Evolutionary conservation across 2,113 vertebrate genomes (phyloP).

Genomic region (Ammodytes dubius): DNA sequence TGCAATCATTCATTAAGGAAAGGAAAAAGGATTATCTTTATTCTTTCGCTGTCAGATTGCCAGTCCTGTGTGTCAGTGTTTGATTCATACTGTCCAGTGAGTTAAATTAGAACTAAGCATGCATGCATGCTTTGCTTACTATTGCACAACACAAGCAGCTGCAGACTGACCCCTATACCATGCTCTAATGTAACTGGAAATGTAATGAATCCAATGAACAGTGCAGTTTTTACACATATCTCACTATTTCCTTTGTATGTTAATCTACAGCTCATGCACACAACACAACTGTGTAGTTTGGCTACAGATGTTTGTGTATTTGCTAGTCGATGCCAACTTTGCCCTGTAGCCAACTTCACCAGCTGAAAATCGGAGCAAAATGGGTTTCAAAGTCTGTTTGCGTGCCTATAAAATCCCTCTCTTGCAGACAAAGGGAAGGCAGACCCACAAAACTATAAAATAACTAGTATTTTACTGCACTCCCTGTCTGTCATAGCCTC

Average conservation of each 20-base stretch:
- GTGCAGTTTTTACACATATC: constrained; percentile 7
- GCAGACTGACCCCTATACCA: constrained; percentile 30
- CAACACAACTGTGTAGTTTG: constrained; percentile 11
- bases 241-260: constrained; percentile 26
- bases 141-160: not conserved
- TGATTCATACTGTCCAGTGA: not conserved
- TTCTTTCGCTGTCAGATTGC: not conserved
- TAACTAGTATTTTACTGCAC: constrained; percentile 62
- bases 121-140: not conserved
- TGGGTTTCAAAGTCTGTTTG: constrained; percentile 25
- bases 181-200: constrained; percentile 27
- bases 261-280: constrained; percentile 20
- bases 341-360: constrained; percentile 10
- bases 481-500: constrained; percentile 61
- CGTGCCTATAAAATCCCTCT: constrained; percentile 60
- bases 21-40: not conserved
- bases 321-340: constrained; percentile 29
- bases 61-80: not conserved
- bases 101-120: not conserved
- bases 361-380: constrained; percentile 43
- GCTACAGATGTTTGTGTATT: constrained; percentile 48
- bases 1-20: not conserved
- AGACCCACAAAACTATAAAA: constrained; percentile 61
- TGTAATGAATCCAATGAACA: constrained; percentile 40
- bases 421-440: constrained; percentile 56